Evolutionary conservation across 2,797 vertebrate genomes (phyloP).

Genomic region (Aulostomus chinensis): DNA sequence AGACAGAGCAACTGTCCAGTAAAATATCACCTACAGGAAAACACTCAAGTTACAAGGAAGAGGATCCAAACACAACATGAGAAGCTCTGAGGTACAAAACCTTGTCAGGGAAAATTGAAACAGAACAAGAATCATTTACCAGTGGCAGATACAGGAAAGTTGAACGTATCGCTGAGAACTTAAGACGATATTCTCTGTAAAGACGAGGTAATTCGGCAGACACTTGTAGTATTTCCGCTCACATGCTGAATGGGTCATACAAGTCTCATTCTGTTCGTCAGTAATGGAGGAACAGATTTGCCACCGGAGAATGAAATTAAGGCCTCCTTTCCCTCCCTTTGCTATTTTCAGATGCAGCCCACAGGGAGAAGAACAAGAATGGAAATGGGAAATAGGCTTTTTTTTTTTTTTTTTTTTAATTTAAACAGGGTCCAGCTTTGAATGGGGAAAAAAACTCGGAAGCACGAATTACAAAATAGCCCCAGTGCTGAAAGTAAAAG

Average conservation of each 20-base stretch:
- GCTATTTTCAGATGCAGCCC: constrained; percentile 68
- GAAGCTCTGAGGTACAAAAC: constrained; percentile 45
- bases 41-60: constrained; percentile 46
- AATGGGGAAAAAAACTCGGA: constrained; percentile 29
- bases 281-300: constrained; percentile 40
- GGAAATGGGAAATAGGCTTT: constrained; percentile 54
- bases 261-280: constrained; percentile 25
- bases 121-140: constrained; percentile 34
- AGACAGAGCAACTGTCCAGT: constrained; percentile 45
- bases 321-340: constrained; percentile 50
- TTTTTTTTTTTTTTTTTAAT: no score
- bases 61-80: constrained; percentile 57
- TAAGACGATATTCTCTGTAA: no score
- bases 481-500: constrained; percentile 4
- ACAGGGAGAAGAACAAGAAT: constrained; percentile 46
- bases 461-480: constrained; percentile 6
- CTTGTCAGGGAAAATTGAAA: constrained; percentile 59
- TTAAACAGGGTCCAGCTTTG: constrained; percentile 20
- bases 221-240: no score
- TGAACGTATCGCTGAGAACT: no score
- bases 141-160: constrained; percentile 22
- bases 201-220: no score
- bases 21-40: constrained; percentile 50
- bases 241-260: constrained; percentile 10
- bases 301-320: constrained; percentile 53